Percentiles rank a stretch among this genome's conserved stretches.
These are phyloP conservation scores for Cotesia typhae DNA, from an alignment of 1,140 invertebrate species.

Conservation along the genomic window DNA sequence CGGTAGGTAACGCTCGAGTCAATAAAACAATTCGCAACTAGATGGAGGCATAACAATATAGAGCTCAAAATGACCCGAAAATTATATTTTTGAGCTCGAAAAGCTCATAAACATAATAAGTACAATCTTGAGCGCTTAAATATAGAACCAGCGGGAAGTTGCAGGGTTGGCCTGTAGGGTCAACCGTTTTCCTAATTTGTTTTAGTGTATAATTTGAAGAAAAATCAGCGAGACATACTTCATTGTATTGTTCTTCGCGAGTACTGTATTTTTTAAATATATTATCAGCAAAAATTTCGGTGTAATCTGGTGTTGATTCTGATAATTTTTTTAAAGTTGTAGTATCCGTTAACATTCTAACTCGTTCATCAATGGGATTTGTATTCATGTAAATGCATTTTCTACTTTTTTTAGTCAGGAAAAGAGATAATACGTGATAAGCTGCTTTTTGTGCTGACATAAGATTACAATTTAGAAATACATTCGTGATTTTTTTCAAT, in stretches of 20 bases:
- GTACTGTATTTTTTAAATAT: constrained; percentile 2
- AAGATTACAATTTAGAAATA: constrained; percentile 41
- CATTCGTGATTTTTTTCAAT: constrained; percentile 15
- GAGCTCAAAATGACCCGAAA: too few species aligned
- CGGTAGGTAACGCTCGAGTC: too few species aligned
- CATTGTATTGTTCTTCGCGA: not conserved
- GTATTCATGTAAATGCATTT: constrained; percentile 13
- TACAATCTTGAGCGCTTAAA: too few species aligned
- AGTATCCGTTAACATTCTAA: constrained; percentile 6
- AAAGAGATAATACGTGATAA: constrained; percentile 41
- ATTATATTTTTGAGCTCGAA: too few species aligned
- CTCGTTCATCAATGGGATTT: not conserved
- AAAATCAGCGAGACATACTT: not conserved
- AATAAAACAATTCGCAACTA: too few species aligned
- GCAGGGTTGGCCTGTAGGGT: too few species aligned
- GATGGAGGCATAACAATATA: too few species aligned
- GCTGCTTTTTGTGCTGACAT: constrained; percentile 50
- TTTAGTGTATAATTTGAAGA: not conserved
- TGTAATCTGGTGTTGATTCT: not conserved
- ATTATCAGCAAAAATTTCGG: constrained; percentile 19
- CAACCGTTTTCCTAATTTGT: not conserved
- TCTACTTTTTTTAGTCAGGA: constrained; percentile 31
- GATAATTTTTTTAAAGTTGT: constrained; percentile 1
- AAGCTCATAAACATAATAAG: too few species aligned
- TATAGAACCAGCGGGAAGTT: too few species aligned